Evolutionary conservation across 2,113 vertebrate species (phyloP).

Genomic region (Phaetusa simplex): DNA sequence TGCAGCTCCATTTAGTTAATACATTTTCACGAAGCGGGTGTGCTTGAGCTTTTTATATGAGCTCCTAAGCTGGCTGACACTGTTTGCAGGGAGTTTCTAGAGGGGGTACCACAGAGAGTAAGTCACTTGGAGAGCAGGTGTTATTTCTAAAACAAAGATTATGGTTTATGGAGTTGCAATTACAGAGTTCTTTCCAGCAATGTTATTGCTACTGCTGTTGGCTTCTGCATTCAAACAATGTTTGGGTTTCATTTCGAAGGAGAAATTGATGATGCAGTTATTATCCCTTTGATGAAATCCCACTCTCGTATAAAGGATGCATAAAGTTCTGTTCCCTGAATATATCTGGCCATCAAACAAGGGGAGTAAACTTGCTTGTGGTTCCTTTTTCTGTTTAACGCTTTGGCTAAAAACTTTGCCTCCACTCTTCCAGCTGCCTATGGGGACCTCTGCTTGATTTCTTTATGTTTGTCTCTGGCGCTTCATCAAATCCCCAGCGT

Average conservation of each 20-base stretch:
- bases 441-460: background rate
- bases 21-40: background rate
- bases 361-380: background rate
- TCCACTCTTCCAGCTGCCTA: background rate
- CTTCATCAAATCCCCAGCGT: background rate
- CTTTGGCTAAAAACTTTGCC: background rate
- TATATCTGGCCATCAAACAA: background rate
- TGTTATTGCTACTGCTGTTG: slow-evolving; percentile 16
- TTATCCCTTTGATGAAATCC: slow-evolving; percentile 45
- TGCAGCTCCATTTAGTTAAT: slow-evolving; percentile 48
- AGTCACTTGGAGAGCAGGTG: slow-evolving; percentile 51
- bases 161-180: slow-evolving; percentile 40
- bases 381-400: background rate
- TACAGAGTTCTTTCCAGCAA: slow-evolving; percentile 13
- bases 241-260: slow-evolving; percentile 47
- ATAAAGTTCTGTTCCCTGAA: slow-evolving; percentile 17
- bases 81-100: background rate
- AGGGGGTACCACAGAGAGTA: background rate
- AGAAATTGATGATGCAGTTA: slow-evolving; percentile 53
- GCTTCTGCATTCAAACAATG: slow-evolving; percentile 16
- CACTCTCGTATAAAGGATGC: background rate
- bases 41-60: slow-evolving; percentile 5
- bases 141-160: slow-evolving; percentile 61
- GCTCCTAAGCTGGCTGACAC: background rate
- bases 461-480: background rate